Evolutionary conservation across 2,797 vertebrate genomes (phyloP), one percentile per base, ranked within the genome.

Genomic region (Arvicola amphibius): DNA sequence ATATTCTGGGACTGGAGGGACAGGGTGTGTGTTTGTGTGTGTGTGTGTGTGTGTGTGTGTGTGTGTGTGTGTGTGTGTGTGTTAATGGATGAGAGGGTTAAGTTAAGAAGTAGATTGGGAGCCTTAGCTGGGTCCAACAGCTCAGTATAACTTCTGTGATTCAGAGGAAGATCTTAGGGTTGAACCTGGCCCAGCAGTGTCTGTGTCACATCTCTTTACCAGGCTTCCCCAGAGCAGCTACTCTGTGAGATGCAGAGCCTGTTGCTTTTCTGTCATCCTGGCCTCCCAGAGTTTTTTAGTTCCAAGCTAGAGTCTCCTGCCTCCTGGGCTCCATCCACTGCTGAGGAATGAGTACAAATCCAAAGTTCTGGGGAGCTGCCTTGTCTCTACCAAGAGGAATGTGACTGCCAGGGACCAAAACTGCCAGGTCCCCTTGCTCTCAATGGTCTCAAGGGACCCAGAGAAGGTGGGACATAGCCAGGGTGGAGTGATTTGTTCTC

Each of bases 281-380:
- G 46, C 84, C 11, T 92, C 86, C 69, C 73, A 74, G 91, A 34
- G 48, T 90, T 84, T 69, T 43, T 91, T 74, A 27, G 51, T 53
- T 81, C 40, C 51, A 71, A 51, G 59, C 69, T 69, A 51, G 59
- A 94, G 87, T 79, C 71, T 83, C 94, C 77, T 6, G 0, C 84
- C 77, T 91, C 74, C 79, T 87, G 90, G 94, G 7, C 34, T 89
- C 37, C 21, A 13, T 91, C 88, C 80, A 94, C 34, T 48, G 46
- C 81, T 83, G 65, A 96, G 90, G 88, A 92, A 92, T 23, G 85
- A 94, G 69, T 88, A 51, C 88, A 63, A 93, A 90, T n/a, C 74
- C 46, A 63, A 84, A 83, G 27, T 25, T 51, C 32, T 51, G 43
- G 74, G 81, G 85, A 61, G 2, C 19, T 53, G 69, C 69, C 37